A percentile compares a stretch with the other conserved stretches of the same genome.
These are phyloP conservation scores for Clarias macrocephalus DNA, from an alignment of 2,113 vertebrate species.

Conservation along the genomic window DNA sequence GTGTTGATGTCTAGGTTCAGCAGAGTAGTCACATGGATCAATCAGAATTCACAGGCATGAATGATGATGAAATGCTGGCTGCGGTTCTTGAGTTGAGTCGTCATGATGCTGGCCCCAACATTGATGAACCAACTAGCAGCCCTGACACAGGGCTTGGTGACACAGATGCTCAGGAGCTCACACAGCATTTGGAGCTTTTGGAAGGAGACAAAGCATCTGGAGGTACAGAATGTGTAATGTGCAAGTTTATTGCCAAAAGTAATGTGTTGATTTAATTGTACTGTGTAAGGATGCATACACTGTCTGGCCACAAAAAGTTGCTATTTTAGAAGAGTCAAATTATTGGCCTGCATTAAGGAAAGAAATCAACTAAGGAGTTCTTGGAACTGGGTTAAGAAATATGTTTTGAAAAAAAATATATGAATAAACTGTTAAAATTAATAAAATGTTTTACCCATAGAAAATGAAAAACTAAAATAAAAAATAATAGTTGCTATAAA, in stretches of 20 bases:
- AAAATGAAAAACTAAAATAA: no score
- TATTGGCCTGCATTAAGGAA: no score
- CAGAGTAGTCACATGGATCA: conserved; percentile 55
- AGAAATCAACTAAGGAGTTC: no score
- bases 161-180: conserved; percentile 82
- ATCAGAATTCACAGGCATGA: conserved; percentile 80
- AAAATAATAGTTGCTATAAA: no score
- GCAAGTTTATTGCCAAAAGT: not conserved
- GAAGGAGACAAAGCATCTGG: conserved; percentile 79
- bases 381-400: no score
- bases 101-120: conserved; percentile 72
- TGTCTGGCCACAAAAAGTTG: no score
- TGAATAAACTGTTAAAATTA: no score
- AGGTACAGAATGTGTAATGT: conserved; percentile 63
- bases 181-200: conserved; percentile 78
- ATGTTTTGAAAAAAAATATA: no score
- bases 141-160: conserved; percentile 96
- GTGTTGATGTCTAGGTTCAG: conserved; percentile 43
- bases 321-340: no score
- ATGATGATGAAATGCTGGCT: conserved; percentile 90
- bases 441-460: no score
- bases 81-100: conserved; percentile 91
- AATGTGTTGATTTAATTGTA: not conserved
- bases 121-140: conserved; percentile 86
- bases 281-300: not conserved